Evolutionary conservation across 2,888 invertebrate species (phyloP), one percentile per base, ranked within the genome.

Genomic region (Parthenolecanium corni): DNA sequence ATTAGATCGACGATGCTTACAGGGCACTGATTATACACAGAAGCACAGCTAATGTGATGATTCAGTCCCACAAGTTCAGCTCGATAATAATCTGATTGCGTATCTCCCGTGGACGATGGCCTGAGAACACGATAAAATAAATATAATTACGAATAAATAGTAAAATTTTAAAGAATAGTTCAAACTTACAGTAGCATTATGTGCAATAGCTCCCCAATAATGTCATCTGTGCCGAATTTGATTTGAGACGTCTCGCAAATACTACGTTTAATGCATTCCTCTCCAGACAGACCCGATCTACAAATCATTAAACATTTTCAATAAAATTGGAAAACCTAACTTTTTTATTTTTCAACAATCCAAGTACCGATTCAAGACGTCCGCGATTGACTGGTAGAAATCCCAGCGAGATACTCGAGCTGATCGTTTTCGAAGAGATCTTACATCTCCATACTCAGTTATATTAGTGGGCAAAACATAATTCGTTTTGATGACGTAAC

Each of bases 181-280:
- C 14, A 12, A n/a, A 49, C 82, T 81, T 76, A 86, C 81, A 84
- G 84, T 72, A 89, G 79, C 70, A 86, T 73, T 68, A 86, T 82
- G 75, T 87, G 84, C 67, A 86, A 76, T 70, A 89, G 77, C 75
- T 88, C 84, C 24, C 83, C 85, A 66, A 86, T 78, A 69, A 89
- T 76, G 4, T 87, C 86, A 69, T 67, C 62, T 47, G 83, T 82
- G 69, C 77, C 79, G 70, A 87, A 79, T 56, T 85, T 81, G 65
- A 80, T 76, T 68, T 82, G 79, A 0, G 87, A 82, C 25, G 83
- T 80, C 72, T 89, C 86, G 71, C 89, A 89, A 71, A 89, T 85
- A 67, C 83, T 80, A 68, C 85, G 79, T 66, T 88, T 74, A 68
- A 89, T 72, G 73, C 89, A 89, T 40, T 80, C 80, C 67, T 82